Conservation (phyloP, 2,797 vertebrate genomes). For the Pseudomugil tenellus region DNA sequence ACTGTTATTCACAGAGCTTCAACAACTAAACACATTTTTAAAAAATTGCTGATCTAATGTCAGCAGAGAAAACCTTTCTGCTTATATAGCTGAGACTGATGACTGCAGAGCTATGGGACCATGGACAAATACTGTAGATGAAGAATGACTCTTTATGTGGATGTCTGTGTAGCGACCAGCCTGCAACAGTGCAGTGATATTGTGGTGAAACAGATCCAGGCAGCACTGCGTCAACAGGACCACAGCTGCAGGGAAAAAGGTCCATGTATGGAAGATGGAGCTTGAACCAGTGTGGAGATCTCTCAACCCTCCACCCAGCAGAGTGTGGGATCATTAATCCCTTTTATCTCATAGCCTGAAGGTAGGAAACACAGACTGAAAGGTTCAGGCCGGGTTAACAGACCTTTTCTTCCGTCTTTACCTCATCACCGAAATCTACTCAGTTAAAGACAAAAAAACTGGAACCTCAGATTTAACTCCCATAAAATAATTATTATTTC, state of each 20-base stretch:
- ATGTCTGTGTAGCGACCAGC: conserved; percentile 23
- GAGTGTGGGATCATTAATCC: conserved; percentile 60
- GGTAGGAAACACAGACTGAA: conserved; percentile 51
- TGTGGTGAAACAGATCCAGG: conserved; percentile 55
- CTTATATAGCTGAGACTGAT: too few relatives aligned
- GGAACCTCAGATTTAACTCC: conserved; percentile 78
- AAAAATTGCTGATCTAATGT: too few relatives aligned
- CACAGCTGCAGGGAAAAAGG: conserved; percentile 23
- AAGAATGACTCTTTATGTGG: too few relatives aligned
- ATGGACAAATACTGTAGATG: too few relatives aligned
- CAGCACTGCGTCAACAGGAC: conserved; percentile 34
- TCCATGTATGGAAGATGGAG: conserved; percentile 35
- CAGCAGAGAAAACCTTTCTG: too few relatives aligned
- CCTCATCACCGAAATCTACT: conserved; percentile 68
- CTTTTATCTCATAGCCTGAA: conserved; percentile 34
- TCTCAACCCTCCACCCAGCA: conserved; percentile 41
- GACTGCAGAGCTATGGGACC: conserved; percentile 2
- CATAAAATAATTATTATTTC: conserved; percentile 80
- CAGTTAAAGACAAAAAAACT: conserved; percentile 76
- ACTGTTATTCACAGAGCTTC: conserved; percentile 20
- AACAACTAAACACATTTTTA: too few relatives aligned
- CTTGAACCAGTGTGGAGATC: conserved; percentile 26
- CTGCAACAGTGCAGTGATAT: conserved; percentile 44
- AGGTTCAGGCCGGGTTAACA: conserved; percentile 59
- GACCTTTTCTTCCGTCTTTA: conserved; percentile 69